Conservation (phyloP, 1,140 invertebrate species). For the Gonioctena quinquepunctata region DNA sequence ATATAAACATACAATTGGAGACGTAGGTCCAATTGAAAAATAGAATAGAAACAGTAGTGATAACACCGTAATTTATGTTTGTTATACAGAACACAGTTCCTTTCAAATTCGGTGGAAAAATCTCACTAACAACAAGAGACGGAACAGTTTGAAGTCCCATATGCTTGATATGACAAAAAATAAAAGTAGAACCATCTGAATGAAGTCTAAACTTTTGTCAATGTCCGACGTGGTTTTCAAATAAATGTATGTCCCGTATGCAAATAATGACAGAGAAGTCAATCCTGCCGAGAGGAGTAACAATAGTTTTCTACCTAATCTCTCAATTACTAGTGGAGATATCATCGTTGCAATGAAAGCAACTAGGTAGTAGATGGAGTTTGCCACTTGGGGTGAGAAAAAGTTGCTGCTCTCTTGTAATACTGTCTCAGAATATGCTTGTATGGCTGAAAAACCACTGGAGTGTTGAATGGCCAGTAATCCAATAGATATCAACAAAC, state of each 20-base stretch:
- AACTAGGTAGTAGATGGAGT: not conserved
- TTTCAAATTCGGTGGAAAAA: conserved; percentile 19
- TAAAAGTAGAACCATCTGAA: not conserved
- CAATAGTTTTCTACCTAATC: not conserved
- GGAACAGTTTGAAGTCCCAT: not conserved
- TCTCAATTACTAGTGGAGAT: conserved; percentile 15
- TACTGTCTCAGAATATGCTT: not conserved
- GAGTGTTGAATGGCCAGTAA: conserved; percentile 7
- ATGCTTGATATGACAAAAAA: not conserved
- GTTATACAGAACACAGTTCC: not conserved
- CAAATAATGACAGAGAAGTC: not conserved
- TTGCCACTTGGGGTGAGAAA: not conserved
- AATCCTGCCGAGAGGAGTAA: not conserved
- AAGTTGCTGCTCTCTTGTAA: not conserved
- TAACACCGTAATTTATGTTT: not conserved
- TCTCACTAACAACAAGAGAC: not conserved
- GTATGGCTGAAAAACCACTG: not conserved
- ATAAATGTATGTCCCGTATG: not conserved
- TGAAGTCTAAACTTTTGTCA: not conserved
- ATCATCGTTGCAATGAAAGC: not conserved
- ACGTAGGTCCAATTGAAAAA: not conserved
- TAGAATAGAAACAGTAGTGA: not conserved
- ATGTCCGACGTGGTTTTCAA: not conserved
- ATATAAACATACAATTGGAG: not conserved
- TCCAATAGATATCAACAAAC: not conserved